phyloP scores from a whole-genome alignment of 1,140 invertebrate genomes.

The Cataglyphis hispanica region DNA sequence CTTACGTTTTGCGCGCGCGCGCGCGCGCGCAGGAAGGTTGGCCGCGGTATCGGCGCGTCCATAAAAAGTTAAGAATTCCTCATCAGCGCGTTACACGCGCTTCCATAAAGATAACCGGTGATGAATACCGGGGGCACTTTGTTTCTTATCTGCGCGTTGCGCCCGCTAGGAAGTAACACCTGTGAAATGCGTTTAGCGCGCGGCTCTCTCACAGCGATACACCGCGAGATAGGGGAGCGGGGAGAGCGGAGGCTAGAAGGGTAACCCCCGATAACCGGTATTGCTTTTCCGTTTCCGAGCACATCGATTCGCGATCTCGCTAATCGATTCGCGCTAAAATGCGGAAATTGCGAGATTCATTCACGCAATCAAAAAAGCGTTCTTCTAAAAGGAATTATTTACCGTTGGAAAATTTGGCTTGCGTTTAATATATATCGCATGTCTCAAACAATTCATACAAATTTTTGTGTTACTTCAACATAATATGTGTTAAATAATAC shows the following conservation, averaged over 20 bases:
- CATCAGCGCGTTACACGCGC: slow-evolving; percentile 58
- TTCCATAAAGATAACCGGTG: slow-evolving; percentile 67
- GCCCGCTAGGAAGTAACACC: slow-evolving; percentile 71
- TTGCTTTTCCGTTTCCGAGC: slow-evolving; percentile 49
- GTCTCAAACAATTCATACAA: too few species aligned
- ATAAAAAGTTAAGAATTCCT: slow-evolving; percentile 69
- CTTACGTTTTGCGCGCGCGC: neutral
- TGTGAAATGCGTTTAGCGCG: slow-evolving; percentile 68
- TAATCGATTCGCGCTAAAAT: slow-evolving; percentile 38
- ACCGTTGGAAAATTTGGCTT: too few species aligned
- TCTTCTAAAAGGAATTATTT: neutral
- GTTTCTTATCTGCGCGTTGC: slow-evolving; percentile 61
- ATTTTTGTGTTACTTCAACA: too few species aligned
- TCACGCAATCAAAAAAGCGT: too few species aligned
- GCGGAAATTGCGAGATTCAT: slow-evolving; percentile 8
- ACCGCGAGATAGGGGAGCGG: slow-evolving; percentile 50
- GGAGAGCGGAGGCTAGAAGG: neutral
- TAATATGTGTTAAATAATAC: too few species aligned
- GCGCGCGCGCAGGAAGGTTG: slow-evolving; percentile 29
- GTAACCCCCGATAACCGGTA: slow-evolving; percentile 36
- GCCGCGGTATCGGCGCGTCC: slow-evolving; percentile 35
- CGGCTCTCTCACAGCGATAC: slow-evolving; percentile 63
- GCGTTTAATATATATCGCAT: too few species aligned
- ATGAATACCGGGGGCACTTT: slow-evolving; percentile 61
- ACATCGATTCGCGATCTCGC: slow-evolving; percentile 34